A percentile compares a stretch with the other conserved stretches of the same genome.
Conservation (phyloP, 2,888 invertebrate genomes). For the Netelia inedita region DNA sequence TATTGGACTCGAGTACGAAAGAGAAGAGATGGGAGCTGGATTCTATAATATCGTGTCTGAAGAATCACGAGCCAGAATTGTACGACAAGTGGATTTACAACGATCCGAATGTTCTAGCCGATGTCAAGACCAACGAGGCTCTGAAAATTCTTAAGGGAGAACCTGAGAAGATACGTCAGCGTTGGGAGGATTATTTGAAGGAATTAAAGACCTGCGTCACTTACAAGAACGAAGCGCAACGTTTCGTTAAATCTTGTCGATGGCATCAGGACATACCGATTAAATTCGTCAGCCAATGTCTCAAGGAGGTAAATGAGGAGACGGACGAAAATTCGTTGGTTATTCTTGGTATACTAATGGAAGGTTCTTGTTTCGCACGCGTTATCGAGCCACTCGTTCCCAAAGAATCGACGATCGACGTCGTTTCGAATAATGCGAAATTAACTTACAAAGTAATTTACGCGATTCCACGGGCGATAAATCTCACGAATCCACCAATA, state of each 20-base stretch:
- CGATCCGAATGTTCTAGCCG: not conserved
- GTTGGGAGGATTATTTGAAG: slow-evolving; percentile 70
- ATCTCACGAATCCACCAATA: slow-evolving; percentile 78
- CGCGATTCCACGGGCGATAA: slow-evolving; percentile 66
- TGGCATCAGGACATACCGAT: slow-evolving; percentile 81
- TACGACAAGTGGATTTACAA: slow-evolving; percentile 50
- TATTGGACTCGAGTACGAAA: not conserved
- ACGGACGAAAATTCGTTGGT: slow-evolving; percentile 29
- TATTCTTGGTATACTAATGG: slow-evolving; percentile 73
- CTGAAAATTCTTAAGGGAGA: slow-evolving; percentile 56
- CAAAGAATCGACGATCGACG: slow-evolving; percentile 66
- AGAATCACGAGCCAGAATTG: slow-evolving; percentile 68
- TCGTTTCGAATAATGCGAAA: slow-evolving; percentile 57
- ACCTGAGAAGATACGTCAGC: slow-evolving; percentile 47
- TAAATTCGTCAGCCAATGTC: slow-evolving; percentile 69
- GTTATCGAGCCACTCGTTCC: slow-evolving; percentile 76
- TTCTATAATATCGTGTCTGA: not conserved
- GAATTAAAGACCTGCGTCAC: not conserved
- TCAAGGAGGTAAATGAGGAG: slow-evolving; percentile 48
- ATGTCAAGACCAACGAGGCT: slow-evolving; percentile 19
- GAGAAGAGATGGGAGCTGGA: not conserved
- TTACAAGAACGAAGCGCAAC: not conserved
- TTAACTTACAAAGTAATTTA: slow-evolving; percentile 10
- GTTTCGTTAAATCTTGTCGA: slow-evolving; percentile 73
- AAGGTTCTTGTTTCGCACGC: slow-evolving; percentile 69